Evolutionary conservation across 2,113 vertebrate species (phyloP).

Genomic region (Falco punctatus): DNA sequence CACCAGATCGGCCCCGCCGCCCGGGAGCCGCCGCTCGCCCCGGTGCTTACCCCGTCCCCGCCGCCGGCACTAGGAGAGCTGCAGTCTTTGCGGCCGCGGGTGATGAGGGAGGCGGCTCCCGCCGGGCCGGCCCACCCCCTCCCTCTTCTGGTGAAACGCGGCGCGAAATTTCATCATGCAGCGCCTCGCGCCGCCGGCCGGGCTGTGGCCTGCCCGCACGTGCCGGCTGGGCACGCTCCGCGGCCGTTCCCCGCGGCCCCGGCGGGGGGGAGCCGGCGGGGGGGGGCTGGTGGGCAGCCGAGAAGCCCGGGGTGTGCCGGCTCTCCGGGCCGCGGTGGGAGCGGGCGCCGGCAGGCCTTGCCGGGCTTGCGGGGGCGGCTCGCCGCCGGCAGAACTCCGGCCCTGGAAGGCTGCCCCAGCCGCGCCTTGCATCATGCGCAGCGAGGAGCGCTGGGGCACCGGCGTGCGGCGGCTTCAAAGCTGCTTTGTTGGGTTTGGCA

Average conservation of each 20-base stretch:
- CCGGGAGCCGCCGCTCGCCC: background rate
- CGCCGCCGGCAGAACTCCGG: rapidly evolving
- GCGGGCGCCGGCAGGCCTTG: rapidly evolving
- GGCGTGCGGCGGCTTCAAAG: rapidly evolving
- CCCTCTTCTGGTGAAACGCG: constrained; percentile 13
- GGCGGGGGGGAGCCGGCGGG: rapidly evolving
- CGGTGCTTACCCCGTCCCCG: background rate
- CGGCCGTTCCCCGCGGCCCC: too few species aligned
- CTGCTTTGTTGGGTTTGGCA: background rate
- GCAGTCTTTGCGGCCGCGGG: background rate
- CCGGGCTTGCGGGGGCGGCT: rapidly evolving
- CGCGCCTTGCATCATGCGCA: rapidly evolving
- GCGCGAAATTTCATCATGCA: constrained; percentile 48
- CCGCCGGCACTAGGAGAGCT: background rate
- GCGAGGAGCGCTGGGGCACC: rapidly evolving
- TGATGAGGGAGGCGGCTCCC: background rate
- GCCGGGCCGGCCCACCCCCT: background rate
- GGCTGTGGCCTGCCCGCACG: rapidly evolving
- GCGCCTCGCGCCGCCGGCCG: background rate
- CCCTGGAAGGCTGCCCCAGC: rapidly evolving
- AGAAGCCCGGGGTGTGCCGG: rapidly evolving
- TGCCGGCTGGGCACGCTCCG: too few species aligned
- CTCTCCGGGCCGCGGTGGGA: rapidly evolving
- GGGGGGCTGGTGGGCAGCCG: rapidly evolving
- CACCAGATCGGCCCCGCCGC: background rate